Conservation (phyloP, 2,797 vertebrate genomes). For the Dryobates pubescens region DNA sequence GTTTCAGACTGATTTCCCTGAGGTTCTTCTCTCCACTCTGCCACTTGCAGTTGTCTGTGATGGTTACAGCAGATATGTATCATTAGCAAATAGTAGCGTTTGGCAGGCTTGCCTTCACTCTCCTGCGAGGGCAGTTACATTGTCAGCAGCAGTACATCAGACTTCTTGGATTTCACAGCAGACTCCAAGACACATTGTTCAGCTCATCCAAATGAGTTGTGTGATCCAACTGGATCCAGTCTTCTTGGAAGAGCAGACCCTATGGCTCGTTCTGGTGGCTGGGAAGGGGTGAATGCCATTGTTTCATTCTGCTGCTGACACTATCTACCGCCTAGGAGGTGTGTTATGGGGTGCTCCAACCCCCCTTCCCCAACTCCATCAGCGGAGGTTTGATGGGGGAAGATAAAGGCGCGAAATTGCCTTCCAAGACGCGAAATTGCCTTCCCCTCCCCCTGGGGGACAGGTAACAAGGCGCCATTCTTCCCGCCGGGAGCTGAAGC, state of each 20-base stretch:
- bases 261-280: not conserved
- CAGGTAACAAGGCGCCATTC: too few species aligned
- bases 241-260: not conserved
- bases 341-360: too few species aligned
- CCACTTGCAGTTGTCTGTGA: not conserved
- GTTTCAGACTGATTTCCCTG: not conserved
- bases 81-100: conserved; percentile 9
- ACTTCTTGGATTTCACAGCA: not conserved
- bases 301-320: not conserved
- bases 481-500: too few species aligned
- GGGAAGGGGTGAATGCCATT: fast-evolving
- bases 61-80: conserved; percentile 8
- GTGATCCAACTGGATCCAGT: not conserved
- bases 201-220: not conserved
- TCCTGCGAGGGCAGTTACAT: not conserved
- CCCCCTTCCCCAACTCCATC: too few species aligned
- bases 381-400: too few species aligned
- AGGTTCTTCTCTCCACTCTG: conserved; percentile 1
- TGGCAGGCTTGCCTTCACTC: conserved; percentile 38
- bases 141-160: not conserved
- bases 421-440: too few species aligned
- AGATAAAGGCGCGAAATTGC: too few species aligned
- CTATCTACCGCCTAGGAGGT: not conserved
- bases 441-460: too few species aligned
- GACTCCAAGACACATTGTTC: not conserved